phyloP scores from a whole-genome alignment of 2,797 vertebrate genomes.

The Arremon brunneinucha region DNA sequence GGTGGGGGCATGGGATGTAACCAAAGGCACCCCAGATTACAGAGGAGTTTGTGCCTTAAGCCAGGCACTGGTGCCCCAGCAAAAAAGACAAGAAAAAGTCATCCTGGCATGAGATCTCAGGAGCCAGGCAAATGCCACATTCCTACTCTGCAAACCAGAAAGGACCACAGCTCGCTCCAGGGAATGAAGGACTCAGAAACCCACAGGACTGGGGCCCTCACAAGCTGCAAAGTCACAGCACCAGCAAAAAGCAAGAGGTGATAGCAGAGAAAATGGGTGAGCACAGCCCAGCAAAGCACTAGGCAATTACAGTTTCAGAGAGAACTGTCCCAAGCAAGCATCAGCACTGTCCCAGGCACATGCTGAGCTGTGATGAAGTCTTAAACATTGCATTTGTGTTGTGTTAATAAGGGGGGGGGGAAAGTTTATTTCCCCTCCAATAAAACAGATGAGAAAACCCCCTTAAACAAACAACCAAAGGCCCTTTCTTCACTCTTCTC shows the following conservation, averaged over 20 bases:
- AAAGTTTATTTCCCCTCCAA: not conserved
- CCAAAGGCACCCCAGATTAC: not conserved
- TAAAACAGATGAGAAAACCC: fast-evolving
- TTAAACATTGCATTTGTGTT: not conserved
- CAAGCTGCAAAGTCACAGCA: not conserved
- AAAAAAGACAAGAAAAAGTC: not conserved
- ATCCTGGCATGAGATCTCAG: not conserved
- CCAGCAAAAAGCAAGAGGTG: not conserved
- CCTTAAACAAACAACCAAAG: not conserved
- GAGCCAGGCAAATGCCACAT: not conserved
- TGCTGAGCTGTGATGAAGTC: not conserved
- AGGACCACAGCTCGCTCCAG: not conserved
- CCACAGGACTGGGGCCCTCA: not conserved
- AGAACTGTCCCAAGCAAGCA: not conserved
- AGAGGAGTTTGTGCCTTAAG: fast-evolving
- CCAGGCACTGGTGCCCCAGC: not conserved
- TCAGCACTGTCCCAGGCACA: not conserved
- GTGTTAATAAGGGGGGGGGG: not conserved
- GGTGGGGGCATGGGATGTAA: not conserved
- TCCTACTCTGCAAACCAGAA: not conserved
- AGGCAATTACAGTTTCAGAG: not conserved
- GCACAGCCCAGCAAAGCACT: not conserved
- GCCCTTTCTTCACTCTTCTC: not conserved
- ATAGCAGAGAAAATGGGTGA: not conserved
- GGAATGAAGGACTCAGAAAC: not conserved